Evolutionary conservation across 35 echinoderm and acorn worm species (phyloP), one percentile per base, ranked within the genome.

Genomic region (Chiridota heheva): DNA sequence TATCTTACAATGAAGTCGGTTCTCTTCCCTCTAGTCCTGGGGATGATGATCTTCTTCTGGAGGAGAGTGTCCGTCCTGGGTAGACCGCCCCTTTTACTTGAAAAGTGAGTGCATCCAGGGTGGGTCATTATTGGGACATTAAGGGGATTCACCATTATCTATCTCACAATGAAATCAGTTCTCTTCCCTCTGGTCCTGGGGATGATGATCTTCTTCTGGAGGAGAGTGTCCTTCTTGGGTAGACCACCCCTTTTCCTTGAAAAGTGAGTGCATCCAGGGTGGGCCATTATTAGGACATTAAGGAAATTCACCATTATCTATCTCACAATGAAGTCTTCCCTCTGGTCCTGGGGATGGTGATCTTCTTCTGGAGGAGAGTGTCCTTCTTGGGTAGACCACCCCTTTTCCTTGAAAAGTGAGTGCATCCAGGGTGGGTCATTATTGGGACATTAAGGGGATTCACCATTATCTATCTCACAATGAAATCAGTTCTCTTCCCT

Each of bases 401-500:
- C 17, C 77, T 92, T 18, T 77, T 98, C 5, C 77, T 98, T 36
- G 95, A 98, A 72, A 91, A 82, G 95, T 97, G 88, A 88, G 70
- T n/a, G n/a, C n/a, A n/a, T n/a, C n/a, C n/a, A n/a, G n/a, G n/a
- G n/a, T n/a, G n/a, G n/a, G n/a, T n/a, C n/a, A n/a, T 63, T n/a
- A n/a, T n/a, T n/a, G n/a, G n/a, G n/a, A n/a, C n/a, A n/a, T n/a
- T n/a, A n/a, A n/a, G 95, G 58, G 95, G 95, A 5, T 98, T 98
- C 40, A 98, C 95, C 29, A 72, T 79, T 15, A 89, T 98, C 49
- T 96, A 67, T 63, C 65, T 98, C 16, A 88, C 89, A 17, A 38
- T 98, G 32, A 98, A 98, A 86, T 88, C 95, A n/a, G n/a, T n/a
- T n/a, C n/a, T n/a, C n/a, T 88, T 87, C 55, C 95, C 95, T 8